Percentiles rank a stretch among this genome's conserved stretches.
These are phyloP conservation scores for Caranx ignobilis DNA, from an alignment of 2,113 vertebrate genomes.

Conservation along the genomic window DNA sequence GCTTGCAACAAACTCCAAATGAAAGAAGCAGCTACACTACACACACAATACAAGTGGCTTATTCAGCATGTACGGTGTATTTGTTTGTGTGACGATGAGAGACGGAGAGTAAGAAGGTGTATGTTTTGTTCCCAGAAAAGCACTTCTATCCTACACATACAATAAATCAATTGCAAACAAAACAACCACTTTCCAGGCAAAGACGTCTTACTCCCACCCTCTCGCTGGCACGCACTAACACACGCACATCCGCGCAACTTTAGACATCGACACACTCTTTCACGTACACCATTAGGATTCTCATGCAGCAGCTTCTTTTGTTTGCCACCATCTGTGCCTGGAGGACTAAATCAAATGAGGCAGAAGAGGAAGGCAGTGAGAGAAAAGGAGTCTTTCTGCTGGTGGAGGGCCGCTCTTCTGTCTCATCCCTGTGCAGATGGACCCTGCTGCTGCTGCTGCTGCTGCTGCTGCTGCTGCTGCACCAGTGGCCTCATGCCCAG, in stretches of 20 bases:
- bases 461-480: conserved; percentile 44
- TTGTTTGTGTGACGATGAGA: conserved; percentile 39
- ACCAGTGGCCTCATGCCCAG: conserved; percentile 66
- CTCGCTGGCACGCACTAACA: conserved; percentile 6
- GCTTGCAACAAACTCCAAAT: conserved; percentile 36
- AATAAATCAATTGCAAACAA: conserved; percentile 66
- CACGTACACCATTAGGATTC: conserved; percentile 60
- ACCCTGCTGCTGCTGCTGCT: conserved; percentile 53
- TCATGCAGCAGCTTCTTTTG: conserved; percentile 53
- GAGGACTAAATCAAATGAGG: conserved; percentile 66
- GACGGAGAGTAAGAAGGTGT: conserved; percentile 2
- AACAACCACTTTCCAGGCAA: conserved; percentile 51
- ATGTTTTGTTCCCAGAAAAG: conserved; percentile 56
- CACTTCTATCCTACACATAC: conserved; percentile 56
- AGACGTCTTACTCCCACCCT: conserved; percentile 41
- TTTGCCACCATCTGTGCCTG: conserved; percentile 71
- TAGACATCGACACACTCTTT: conserved; percentile 41
- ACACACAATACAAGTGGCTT: conserved; percentile 25
- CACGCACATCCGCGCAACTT: conserved; percentile 10
- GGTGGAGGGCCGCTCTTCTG: conserved; percentile 49
- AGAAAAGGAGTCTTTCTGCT: conserved; percentile 62
- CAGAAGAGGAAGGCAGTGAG: conserved; percentile 53
- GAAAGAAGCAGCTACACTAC: conserved; percentile 17
- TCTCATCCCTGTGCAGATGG: conserved; percentile 58
- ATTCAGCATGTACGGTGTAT: conserved; percentile 33